Evolutionary conservation across 1,140 invertebrate species (phyloP).

Genomic region (Sitophilus oryzae): DNA sequence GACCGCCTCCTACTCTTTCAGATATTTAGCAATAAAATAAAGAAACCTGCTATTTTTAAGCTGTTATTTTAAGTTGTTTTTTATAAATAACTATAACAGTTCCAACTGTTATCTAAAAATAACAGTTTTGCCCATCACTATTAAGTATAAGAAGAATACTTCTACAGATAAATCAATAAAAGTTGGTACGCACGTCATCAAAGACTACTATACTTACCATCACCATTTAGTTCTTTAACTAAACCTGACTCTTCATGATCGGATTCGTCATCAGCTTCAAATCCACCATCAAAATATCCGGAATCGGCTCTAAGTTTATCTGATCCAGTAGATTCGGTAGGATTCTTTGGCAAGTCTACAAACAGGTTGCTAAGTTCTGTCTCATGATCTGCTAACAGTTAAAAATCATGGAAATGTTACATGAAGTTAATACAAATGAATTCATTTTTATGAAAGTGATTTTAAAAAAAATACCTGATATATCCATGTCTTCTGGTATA

Average conservation of each 20-base stretch:
- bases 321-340: not conserved
- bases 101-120: too few relatives aligned
- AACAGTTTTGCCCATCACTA: too few relatives aligned
- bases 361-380: constrained; percentile 12
- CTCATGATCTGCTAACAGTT: constrained; percentile 8
- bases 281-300: constrained; percentile 25
- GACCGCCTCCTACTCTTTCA: too few relatives aligned
- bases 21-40: too few relatives aligned
- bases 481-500: constrained; percentile 13
- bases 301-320: constrained; percentile 21
- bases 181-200: too few relatives aligned
- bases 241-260: constrained; percentile 1
- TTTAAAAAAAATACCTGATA: not conserved
- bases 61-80: too few relatives aligned
- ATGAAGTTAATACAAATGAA: not conserved
- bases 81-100: too few relatives aligned
- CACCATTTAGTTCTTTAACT: too few relatives aligned
- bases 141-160: too few relatives aligned
- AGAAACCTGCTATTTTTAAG: too few relatives aligned
- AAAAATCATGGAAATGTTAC: not conserved
- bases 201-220: too few relatives aligned
- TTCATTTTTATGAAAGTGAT: not conserved
- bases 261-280: constrained; percentile 18
- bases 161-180: too few relatives aligned
- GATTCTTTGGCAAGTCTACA: constrained; percentile 6